A percentile compares a stretch with the other conserved stretches of the same genome.
phyloP scores from a whole-genome alignment of 2,888 invertebrate species.

The Ophion costatus region DNA sequence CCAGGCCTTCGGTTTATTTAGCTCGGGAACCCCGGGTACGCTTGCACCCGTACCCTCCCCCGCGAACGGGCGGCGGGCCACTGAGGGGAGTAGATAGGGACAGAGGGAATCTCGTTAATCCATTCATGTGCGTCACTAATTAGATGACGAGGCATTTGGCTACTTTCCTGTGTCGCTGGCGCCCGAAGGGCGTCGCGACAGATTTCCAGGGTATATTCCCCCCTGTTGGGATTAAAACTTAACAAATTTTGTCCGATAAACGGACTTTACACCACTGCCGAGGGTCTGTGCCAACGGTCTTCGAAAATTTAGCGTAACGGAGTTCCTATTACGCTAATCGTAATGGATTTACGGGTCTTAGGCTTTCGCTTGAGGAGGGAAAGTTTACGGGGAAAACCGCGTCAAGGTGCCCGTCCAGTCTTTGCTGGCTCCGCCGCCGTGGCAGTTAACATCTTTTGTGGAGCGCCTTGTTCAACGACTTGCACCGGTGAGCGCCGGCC shows the following conservation, averaged over 20 bases:
- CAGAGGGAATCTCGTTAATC: too few relatives aligned
- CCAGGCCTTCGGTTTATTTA: too few relatives aligned
- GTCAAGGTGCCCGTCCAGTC: conserved; percentile 48
- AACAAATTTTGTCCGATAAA: neutral
- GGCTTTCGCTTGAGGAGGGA: neutral
- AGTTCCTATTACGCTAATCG: neutral
- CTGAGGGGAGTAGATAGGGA: too few relatives aligned
- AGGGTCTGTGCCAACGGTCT: neutral
- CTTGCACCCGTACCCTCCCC: too few relatives aligned
- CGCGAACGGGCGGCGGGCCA: too few relatives aligned
- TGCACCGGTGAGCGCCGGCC: conserved; percentile 10
- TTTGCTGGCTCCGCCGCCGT: conserved; percentile 33
- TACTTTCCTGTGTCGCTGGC: too few relatives aligned
- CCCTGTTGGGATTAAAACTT: conserved; percentile 38
- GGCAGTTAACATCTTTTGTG: neutral
- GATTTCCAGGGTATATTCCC: conserved; percentile 18
- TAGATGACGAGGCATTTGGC: too few relatives aligned
- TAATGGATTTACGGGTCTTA: neutral
- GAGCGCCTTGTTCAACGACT: conserved; percentile 9
- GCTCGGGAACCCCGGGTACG: too few relatives aligned
- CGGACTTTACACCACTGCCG: neutral
- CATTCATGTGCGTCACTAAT: too few relatives aligned
- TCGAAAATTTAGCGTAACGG: conserved; percentile 58
- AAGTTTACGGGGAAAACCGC: conserved; percentile 57
- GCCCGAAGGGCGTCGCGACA: neutral